These are phyloP conservation scores for Syngnathus scovelli DNA, from an alignment of 2,113 vertebrate genomes.

Conservation along the genomic window DNA sequence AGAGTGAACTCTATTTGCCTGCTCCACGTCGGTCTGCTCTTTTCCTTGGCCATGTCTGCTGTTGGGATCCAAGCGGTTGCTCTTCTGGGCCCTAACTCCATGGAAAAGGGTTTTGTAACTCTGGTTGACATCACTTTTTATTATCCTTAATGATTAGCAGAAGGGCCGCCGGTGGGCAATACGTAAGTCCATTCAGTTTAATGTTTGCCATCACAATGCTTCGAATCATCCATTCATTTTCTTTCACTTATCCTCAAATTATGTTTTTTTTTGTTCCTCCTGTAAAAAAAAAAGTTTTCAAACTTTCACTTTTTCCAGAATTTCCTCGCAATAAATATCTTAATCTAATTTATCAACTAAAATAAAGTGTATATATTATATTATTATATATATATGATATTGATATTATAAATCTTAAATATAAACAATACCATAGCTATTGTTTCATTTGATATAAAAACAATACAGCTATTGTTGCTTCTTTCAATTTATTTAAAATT, in stretches of 20 bases:
- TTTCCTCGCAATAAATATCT: no score
- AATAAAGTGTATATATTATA: no score
- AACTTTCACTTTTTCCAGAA: neutral
- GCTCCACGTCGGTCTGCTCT: conserved; percentile 68
- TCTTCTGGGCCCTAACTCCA: conserved; percentile 18
- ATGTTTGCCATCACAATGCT: neutral
- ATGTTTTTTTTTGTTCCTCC: neutral
- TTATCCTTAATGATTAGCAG: conserved; percentile 70
- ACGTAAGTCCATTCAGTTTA: neutral
- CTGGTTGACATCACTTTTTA: conserved; percentile 55
- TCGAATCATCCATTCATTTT: neutral
- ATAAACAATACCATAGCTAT: neutral
- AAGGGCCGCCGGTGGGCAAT: neutral
- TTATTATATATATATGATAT: no score
- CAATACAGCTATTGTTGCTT: no score
- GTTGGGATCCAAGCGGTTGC: neutral
- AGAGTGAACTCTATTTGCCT: conserved; percentile 74
- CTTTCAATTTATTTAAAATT: no score
- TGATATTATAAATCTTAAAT: no score
- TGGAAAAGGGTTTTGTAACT: conserved; percentile 19
- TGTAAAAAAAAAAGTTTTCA: neutral
- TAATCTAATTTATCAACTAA: no score
- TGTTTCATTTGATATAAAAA: neutral
- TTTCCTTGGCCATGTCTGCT: conserved; percentile 40
- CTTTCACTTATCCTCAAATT: neutral